phyloP scores from a whole-genome alignment of 1,140 invertebrate genomes.

The Drosophila sproati region DNA sequence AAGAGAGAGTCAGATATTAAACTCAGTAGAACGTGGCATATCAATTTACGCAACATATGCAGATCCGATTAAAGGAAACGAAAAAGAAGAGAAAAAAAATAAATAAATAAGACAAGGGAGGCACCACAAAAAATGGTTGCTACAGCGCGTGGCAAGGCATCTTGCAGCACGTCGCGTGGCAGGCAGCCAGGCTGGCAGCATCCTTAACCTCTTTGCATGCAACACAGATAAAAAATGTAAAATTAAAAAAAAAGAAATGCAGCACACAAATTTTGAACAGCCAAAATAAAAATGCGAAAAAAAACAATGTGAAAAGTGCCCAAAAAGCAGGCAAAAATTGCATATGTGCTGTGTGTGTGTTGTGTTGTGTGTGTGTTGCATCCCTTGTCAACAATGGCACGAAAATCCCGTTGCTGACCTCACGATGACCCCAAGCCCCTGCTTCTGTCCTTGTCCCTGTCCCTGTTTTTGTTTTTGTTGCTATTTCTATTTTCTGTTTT shows the following conservation, averaged over 20 bases:
- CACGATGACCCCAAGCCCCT: conserved; percentile 76
- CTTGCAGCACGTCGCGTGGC: conserved; percentile 65
- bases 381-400: conserved; percentile 81
- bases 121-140: conserved; percentile 48
- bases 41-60: conserved; percentile 79
- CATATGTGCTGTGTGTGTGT: conserved; percentile 22
- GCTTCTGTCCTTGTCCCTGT: conserved; percentile 56
- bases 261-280: conserved; percentile 53
- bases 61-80: conserved; percentile 64
- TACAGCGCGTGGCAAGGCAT: conserved; percentile 50
- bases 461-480: conserved; percentile 40
- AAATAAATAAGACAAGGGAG: conserved; percentile 16
- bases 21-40: conserved; percentile 49
- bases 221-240: conserved; percentile 57
- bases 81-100: neutral
- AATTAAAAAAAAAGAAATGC: conserved; percentile 44
- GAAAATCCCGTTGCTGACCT: conserved; percentile 83
- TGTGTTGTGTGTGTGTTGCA: conserved; percentile 54
- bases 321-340: conserved; percentile 65
- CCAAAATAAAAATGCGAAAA: conserved; percentile 25
- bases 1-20: conserved; percentile 21
- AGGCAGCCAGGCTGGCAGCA: conserved; percentile 57
- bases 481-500: neutral
- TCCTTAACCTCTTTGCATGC: conserved; percentile 61
- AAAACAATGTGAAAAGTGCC: conserved; percentile 54